These are phyloP conservation scores for Eurytoma californica DNA, from an alignment of 2,888 invertebrate genomes.

Conservation along the genomic window DNA sequence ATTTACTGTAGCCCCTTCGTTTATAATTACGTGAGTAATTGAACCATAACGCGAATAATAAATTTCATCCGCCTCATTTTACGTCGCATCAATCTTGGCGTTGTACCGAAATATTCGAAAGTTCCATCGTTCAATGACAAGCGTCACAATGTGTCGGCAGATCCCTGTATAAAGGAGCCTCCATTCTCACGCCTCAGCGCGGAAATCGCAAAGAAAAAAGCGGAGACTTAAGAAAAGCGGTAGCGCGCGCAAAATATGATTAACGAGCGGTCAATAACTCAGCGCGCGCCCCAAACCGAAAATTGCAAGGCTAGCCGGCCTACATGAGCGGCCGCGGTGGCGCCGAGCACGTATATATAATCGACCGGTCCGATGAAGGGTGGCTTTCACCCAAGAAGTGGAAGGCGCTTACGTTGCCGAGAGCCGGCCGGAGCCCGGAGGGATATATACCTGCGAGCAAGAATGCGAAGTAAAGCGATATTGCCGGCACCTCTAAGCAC, in stretches of 20 bases:
- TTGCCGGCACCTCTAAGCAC: slow-evolving; percentile 70
- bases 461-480: slow-evolving; percentile 67
- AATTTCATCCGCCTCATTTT: neutral
- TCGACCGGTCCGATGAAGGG: slow-evolving; percentile 36
- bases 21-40: neutral
- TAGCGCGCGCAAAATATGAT: neutral
- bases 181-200: neutral
- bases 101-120: neutral
- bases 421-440: slow-evolving; percentile 52
- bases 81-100: neutral
- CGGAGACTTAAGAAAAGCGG: too few relatives aligned
- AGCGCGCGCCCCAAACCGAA: neutral
- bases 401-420: slow-evolving; percentile 55
- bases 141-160: neutral
- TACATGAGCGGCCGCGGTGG: neutral
- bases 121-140: slow-evolving; percentile 3
- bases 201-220: neutral
- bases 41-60: neutral
- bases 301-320: neutral
- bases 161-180: neutral
- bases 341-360: too few relatives aligned
- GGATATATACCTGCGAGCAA: slow-evolving; percentile 57
- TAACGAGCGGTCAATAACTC: slow-evolving; percentile 35
- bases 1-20: neutral
- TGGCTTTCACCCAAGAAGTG: slow-evolving; percentile 40